Percentiles rank a stretch among this genome's conserved stretches.
Evolutionary conservation across 2,888 invertebrate genomes (phyloP).

Genomic region (Machimus atricapillus): DNA sequence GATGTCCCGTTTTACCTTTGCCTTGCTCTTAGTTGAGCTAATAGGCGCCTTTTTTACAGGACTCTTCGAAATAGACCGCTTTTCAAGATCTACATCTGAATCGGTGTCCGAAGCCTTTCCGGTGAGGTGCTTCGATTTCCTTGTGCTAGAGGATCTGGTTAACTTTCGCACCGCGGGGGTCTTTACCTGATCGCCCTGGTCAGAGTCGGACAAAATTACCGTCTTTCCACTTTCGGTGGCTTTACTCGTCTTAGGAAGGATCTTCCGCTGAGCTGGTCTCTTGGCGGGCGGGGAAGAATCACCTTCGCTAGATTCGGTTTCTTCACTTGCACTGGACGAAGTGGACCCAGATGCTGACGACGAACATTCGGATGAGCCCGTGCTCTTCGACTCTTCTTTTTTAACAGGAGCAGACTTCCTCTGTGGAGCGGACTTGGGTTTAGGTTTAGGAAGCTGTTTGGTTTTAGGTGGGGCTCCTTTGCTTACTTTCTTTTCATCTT

Average conservation of each 20-base stretch:
- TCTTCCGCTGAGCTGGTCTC: conserved; percentile 44
- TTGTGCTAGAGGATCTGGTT: conserved; percentile 73
- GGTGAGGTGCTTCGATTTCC: conserved; percentile 71
- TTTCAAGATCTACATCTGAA: conserved; percentile 55
- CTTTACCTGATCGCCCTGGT: conserved; percentile 54
- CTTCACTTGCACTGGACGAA: conserved; percentile 54
- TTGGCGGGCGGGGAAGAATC: conserved; percentile 46
- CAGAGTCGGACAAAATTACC: conserved; percentile 67
- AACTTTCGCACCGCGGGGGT: conserved; percentile 66
- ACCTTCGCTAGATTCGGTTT: conserved; percentile 46
- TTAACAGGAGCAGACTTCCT: conserved; percentile 57
- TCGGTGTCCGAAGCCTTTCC: conserved; percentile 61
- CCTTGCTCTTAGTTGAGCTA: conserved; percentile 60
- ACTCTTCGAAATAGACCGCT: conserved; percentile 67
- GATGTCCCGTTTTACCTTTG: conserved; percentile 59
- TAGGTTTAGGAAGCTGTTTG: conserved; percentile 55
- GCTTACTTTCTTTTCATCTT: conserved; percentile 58
- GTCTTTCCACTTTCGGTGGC: conserved; percentile 58
- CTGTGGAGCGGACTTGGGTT: conserved; percentile 50
- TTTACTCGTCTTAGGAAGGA: conserved; percentile 53
- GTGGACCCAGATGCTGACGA: conserved; percentile 53
- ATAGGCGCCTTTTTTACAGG: conserved; percentile 69
- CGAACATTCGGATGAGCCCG: conserved; percentile 56
- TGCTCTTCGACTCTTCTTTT: conserved; percentile 51
- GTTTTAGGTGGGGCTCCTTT: conserved; percentile 59